Evolutionary conservation across 2,113 vertebrate species (phyloP), one percentile per base, ranked within the genome.

Genomic region (Miniopterus natalensis): DNA sequence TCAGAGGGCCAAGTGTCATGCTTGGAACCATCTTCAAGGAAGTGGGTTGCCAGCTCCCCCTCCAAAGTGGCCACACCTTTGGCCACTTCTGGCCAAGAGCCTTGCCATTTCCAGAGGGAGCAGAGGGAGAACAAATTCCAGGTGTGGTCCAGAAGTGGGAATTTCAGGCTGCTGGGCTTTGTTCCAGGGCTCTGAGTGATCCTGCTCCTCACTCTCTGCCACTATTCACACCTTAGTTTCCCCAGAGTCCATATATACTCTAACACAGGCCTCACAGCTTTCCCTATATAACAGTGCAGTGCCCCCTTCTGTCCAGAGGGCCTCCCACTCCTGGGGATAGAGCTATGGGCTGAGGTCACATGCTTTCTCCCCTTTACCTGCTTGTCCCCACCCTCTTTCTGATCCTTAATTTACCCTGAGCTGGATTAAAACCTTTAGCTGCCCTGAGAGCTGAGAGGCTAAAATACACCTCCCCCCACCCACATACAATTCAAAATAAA

Each of bases 401-500:
- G 31, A 94, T 63, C 83, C 63, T 86, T 71, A 59, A 90, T 1
- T 79, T 80, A 59, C 65, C 42, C 55, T 47, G 55, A 83, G 57
- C 63, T 65, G 61, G 49, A 71, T 77, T 25, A 87, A 92, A 63
- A 65, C 57, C 42, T 85, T 53, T 4, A 51, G 71, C 63, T 31
- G 36, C 84, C 57, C 61, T 20, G 31, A 49, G 66, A 93, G 68
- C 47, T 47, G n/a, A 70, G 31, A 88, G 86, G 65, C 94, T 79
- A 47, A 25, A 4, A n/a, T 57, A 11, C 11, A 21, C 61, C 23
- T 71, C 36, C 31, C 47, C 36, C 1, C 29, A 31, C 27, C 29
- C 36, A 71, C 18, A 53, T 2, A 57, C 70, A 42, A 90, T 42
- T 63, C 65, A 90, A 90, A 92, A 68, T 61, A 80, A 85, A 96